phyloP scores from a whole-genome alignment of 2,888 invertebrate genomes.

The Listrodromus nycthemerus region DNA sequence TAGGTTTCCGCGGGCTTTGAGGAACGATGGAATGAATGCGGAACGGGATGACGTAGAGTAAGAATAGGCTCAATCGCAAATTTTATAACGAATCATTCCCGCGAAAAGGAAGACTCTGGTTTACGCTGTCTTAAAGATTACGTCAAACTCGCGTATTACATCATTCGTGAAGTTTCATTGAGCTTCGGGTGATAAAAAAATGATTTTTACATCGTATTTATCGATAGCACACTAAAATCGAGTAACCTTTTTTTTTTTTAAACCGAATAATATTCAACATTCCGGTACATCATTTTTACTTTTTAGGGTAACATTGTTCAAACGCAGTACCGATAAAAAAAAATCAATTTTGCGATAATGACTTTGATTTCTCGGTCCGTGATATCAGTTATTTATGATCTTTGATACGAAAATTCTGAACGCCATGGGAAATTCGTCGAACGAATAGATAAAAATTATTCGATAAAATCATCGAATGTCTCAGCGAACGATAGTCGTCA shows the following conservation, averaged over 20 bases:
- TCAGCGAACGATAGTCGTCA: conserved; percentile 33
- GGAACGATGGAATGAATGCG: conserved; percentile 5
- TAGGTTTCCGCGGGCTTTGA: conserved; percentile 61
- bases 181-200: not conserved
- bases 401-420: too few species aligned
- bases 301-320: too few species aligned
- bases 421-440: not conserved
- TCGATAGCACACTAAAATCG: too few species aligned
- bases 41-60: conserved; percentile 19
- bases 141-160: not conserved
- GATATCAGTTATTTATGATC: too few species aligned
- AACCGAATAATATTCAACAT: too few species aligned
- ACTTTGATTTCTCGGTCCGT: too few species aligned
- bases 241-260: too few species aligned
- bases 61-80: conserved; percentile 28
- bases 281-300: too few species aligned
- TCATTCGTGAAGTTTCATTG: too few species aligned
- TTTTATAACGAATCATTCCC: conserved; percentile 4
- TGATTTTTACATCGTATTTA: too few species aligned
- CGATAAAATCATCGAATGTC: conserved; percentile 18
- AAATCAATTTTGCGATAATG: too few species aligned
- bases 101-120: not conserved
- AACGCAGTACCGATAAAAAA: too few species aligned
- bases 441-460: not conserved
- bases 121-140: not conserved